phyloP scores from a whole-genome alignment of 2,888 invertebrate species.

The Stramonita haemastoma region DNA sequence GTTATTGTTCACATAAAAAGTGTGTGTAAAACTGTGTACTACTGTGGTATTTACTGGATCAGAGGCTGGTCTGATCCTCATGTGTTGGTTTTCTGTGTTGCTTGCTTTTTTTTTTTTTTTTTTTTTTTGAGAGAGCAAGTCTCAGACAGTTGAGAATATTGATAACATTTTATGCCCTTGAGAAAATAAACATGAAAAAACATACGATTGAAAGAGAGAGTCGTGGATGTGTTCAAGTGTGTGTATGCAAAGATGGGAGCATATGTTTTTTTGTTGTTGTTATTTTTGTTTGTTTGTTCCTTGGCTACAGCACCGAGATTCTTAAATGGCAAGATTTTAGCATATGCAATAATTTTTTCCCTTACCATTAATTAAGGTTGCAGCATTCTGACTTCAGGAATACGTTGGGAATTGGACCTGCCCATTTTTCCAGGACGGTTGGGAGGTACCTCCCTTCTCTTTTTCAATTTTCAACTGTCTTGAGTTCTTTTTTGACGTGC shows the following conservation, averaged over 20 bases:
- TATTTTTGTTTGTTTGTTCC: too few relatives aligned
- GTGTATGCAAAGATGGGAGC: background rate
- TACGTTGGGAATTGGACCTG: too few relatives aligned
- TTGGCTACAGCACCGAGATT: too few relatives aligned
- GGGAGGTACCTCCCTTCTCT: too few relatives aligned
- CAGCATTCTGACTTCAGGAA: too few relatives aligned
- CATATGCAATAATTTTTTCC: too few relatives aligned
- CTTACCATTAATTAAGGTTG: too few relatives aligned
- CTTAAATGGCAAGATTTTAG: too few relatives aligned
- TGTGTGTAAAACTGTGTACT: too few relatives aligned
- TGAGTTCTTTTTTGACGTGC: too few relatives aligned
- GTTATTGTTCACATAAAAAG: background rate
- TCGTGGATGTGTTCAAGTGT: background rate
- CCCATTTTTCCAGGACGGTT: too few relatives aligned
- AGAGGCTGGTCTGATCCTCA: background rate
- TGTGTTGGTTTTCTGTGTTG: background rate
- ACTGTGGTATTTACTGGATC: background rate
- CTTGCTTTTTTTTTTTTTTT: background rate
- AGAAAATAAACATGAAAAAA: conserved; percentile 8
- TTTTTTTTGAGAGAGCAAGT: background rate
- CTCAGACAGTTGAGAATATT: conserved; percentile 13
- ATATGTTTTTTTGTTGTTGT: background rate
- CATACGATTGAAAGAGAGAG: background rate
- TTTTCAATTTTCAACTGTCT: too few relatives aligned
- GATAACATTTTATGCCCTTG: conserved; percentile 8